Evolutionary conservation across 1,140 invertebrate species (phyloP), one percentile per base, ranked within the genome.

Genomic region (Nephila pilipes): DNA sequence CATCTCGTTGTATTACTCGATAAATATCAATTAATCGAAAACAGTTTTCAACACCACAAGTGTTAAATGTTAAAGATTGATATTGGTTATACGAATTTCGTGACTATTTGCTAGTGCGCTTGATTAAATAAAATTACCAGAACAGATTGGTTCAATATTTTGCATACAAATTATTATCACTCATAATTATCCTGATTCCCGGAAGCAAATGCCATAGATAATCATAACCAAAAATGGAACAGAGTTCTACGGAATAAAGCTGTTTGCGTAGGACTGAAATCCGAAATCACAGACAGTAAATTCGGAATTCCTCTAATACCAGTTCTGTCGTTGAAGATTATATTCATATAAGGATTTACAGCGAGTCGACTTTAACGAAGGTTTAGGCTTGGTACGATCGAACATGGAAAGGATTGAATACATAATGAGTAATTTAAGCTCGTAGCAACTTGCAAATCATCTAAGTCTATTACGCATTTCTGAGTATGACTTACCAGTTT

Each of bases 381-480:
- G 80, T 81, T 81, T 81, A 81, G 46, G 80, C 22, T 55, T 46
- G 80, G 12, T 38, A 16, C 79, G 79, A 46, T 46, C 79, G 79
- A 54, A 46, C 46, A 81, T 54, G 80, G 80, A 81, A 81, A 81
- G 80, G 80, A 81, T 81, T 81, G 80, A 81, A 81, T 81, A 38
- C 80, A 46, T 81, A 81, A 81, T 81, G 80, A 81, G 80, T n/a
- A 81, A 55, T 81, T 81, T 81, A 81, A 55, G 46, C 80, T 81
- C 38, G 80, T 55, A 55, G n/a, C 80, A 54, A 55, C 80, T 25
- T 46, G 80, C 80, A 55, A 81, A 81, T 81, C 80, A 55, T 55
- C 46, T 55, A 25, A 55, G n/a, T 81, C 80, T 81, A 81, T 81
- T 55, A 55, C 46, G 36, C 36, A 38, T 32, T 36, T 75, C 69